Conservation (phyloP, 2,797 vertebrate genomes). For the Calcarius lapponicus region DNA sequence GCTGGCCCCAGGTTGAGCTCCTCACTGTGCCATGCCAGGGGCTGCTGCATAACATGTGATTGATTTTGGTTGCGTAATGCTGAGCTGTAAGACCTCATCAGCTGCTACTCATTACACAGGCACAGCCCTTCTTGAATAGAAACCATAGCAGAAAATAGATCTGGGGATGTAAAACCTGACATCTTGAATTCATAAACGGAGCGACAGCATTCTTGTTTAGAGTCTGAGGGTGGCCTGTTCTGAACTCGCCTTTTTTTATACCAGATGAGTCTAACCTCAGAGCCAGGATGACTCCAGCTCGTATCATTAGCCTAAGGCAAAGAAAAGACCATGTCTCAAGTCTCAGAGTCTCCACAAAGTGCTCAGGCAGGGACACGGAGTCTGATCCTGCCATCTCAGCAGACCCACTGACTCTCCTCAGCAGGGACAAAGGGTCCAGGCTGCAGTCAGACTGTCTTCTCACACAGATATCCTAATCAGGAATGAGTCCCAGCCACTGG, state of each 20-base stretch:
- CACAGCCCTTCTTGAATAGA: slow-evolving; percentile 51
- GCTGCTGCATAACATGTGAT: neutral
- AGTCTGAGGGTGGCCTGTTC: slow-evolving; percentile 67
- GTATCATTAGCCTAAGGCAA: slow-evolving; percentile 36
- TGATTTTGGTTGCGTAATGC: slow-evolving; percentile 6
- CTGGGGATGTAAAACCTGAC: slow-evolving; percentile 58
- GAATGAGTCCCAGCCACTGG: neutral
- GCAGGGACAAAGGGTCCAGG: neutral
- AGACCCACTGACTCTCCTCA: neutral
- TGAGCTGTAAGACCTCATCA: slow-evolving; percentile 53
- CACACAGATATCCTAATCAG: neutral
- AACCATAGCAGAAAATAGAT: slow-evolving; percentile 66
- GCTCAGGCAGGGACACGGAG: neutral
- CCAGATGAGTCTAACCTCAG: slow-evolving; percentile 64
- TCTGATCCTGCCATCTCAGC: neutral
- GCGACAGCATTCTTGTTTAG: slow-evolving; percentile 56
- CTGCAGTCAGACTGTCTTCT: neutral
- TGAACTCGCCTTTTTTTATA: slow-evolving; percentile 33
- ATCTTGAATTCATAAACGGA: slow-evolving; percentile 67
- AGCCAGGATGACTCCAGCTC: slow-evolving; percentile 57
- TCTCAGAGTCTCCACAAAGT: neutral
- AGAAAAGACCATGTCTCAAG: slow-evolving; percentile 1
- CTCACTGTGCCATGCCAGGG: neutral
- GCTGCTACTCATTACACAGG: slow-evolving; percentile 65
- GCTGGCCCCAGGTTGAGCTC: neutral